phyloP scores from a whole-genome alignment of 2,888 invertebrate genomes.

The Acrocyrtus sp. region DNA sequence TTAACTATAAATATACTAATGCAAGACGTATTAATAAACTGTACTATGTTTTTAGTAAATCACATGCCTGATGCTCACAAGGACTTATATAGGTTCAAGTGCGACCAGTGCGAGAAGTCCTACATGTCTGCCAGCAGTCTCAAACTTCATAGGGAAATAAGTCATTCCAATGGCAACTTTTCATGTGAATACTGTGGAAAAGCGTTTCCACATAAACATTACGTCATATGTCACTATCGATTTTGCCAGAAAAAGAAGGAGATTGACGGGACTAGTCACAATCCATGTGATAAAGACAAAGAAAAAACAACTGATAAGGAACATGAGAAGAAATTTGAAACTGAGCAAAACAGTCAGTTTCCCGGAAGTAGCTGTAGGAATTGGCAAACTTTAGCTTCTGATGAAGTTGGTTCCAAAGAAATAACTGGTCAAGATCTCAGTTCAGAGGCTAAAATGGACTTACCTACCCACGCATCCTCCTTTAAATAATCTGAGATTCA shows the following conservation, averaged over 20 bases:
- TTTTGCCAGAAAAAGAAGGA: constrained; percentile 4
- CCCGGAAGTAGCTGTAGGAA: too few relatives aligned
- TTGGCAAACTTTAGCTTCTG: too few relatives aligned
- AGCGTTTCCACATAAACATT: constrained; percentile 13
- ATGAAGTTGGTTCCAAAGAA: too few relatives aligned
- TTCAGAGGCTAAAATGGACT: too few relatives aligned
- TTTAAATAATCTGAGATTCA: too few relatives aligned
- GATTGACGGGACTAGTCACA: too few relatives aligned
- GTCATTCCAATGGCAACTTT: constrained; percentile 1
- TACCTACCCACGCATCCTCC: too few relatives aligned
- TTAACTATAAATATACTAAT: not conserved
- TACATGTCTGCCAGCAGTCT: constrained; percentile 14
- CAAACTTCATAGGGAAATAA: constrained; percentile 11
- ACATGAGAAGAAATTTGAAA: too few relatives aligned
- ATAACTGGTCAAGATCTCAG: too few relatives aligned
- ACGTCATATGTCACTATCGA: constrained; percentile 17
- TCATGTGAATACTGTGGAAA: constrained; percentile 24
- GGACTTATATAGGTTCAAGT: constrained; percentile 18
- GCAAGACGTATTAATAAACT: not conserved
- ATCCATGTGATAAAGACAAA: too few relatives aligned
- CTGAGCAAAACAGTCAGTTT: too few relatives aligned
- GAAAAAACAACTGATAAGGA: too few relatives aligned
- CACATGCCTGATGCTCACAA: constrained; percentile 18
- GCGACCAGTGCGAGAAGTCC: constrained; percentile 13
- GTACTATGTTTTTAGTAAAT: constrained; percentile 2